phyloP scores from a whole-genome alignment of 92 coral and sea anemone species.

The Parazoanthus darwini region DNA sequence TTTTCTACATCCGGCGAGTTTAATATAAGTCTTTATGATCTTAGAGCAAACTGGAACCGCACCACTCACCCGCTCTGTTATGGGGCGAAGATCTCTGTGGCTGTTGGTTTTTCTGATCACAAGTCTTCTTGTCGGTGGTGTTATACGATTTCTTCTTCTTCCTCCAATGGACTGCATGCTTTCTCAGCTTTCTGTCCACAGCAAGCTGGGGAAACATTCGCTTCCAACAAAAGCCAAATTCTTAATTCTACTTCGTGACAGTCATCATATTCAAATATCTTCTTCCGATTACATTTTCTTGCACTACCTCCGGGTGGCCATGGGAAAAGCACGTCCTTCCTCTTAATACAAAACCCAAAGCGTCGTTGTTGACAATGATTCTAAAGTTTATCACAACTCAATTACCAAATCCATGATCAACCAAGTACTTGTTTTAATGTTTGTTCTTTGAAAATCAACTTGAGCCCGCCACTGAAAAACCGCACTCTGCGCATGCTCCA shows the following conservation, averaged over 20 bases:
- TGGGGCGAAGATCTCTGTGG: conserved; percentile 88
- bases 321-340: not conserved
- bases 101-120: conserved; percentile 94
- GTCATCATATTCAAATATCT: not conserved
- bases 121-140: conserved; percentile 92
- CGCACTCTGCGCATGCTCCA: conserved; percentile 35
- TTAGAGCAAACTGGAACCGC: not conserved
- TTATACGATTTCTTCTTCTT: conserved; percentile 73
- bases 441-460: conserved; percentile 25
- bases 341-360: not conserved
- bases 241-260: not conserved
- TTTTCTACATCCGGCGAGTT: not conserved
- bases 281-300: not conserved
- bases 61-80: conserved; percentile 86
- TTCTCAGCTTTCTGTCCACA: conserved; percentile 12
- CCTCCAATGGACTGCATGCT: conserved; percentile 62
- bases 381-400: conserved; percentile 18
- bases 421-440: conserved; percentile 21
- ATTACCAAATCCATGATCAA: conserved; percentile 21
- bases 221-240: conserved; percentile 1
- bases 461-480: conserved; percentile 32
- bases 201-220: conserved; percentile 28
- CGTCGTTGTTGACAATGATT: conserved; percentile 19
- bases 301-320: not conserved
- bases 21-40: no score